Conservation (phyloP, 2,888 invertebrate genomes). For the Ochropacha duplaris region DNA sequence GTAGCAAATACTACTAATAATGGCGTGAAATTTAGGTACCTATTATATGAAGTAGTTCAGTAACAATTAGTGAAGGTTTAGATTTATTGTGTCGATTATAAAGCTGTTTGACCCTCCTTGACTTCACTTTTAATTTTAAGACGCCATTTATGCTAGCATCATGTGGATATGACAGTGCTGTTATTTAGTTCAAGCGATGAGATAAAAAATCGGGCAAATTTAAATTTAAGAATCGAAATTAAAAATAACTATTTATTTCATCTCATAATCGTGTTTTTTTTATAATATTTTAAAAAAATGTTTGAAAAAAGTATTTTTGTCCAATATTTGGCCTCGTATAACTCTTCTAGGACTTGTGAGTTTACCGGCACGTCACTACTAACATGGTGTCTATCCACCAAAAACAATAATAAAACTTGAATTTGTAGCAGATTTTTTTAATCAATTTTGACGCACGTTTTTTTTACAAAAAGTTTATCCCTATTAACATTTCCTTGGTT, state of each 20-base stretch:
- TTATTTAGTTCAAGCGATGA: neutral
- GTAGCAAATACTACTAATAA: no score
- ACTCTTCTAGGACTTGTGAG: no score
- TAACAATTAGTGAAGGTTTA: constrained; percentile 48
- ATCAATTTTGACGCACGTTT: neutral
- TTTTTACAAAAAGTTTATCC: constrained; percentile 34
- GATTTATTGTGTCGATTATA: constrained; percentile 67
- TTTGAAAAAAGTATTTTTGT: no score
- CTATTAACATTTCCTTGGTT: constrained; percentile 21
- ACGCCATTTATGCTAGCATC: constrained; percentile 7
- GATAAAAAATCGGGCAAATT: constrained; percentile 5
- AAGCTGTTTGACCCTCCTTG: constrained; percentile 47
- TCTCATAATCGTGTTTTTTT: no score
- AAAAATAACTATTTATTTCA: no score
- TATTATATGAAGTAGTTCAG: constrained; percentile 13
- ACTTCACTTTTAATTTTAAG: constrained; percentile 40
- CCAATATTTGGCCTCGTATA: no score
- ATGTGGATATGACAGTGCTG: neutral
- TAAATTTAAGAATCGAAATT: neutral
- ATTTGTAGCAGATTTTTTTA: no score
- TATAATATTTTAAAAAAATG: no score
- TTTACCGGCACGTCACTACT: no score
- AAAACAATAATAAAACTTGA: no score
- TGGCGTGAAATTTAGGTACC: neutral
- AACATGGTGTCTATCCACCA: no score